phyloP scores from a whole-genome alignment of 2,797 vertebrate genomes.

The Ptychobarbus kaznakovi region DNA sequence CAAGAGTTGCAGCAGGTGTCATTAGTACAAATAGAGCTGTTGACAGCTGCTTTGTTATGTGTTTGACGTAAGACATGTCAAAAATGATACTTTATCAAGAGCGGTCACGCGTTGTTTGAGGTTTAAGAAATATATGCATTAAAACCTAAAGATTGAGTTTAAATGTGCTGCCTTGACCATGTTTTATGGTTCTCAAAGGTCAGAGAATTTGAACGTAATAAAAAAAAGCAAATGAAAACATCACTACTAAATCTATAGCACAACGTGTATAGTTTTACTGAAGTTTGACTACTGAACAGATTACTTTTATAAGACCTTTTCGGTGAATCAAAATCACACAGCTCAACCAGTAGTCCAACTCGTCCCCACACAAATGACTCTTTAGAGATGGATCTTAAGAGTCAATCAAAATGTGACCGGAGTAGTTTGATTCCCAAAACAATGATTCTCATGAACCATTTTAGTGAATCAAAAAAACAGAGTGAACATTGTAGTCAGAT shows the following conservation, averaged over 20 bases:
- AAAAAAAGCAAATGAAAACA: background rate
- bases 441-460: background rate
- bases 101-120: background rate
- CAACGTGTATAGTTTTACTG: background rate
- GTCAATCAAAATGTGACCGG: background rate
- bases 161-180: background rate
- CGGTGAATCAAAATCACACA: background rate
- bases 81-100: conserved; percentile 35
- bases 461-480: background rate
- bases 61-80: conserved; percentile 16
- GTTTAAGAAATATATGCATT: background rate
- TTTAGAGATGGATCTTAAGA: background rate
- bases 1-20: conserved; percentile 16
- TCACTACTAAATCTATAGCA: background rate
- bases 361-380: background rate
- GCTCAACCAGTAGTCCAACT: background rate
- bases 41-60: conserved; percentile 18
- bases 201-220: background rate
- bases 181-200: background rate
- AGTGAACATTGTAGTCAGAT: background rate
- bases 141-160: background rate
- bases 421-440: background rate
- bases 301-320: background rate
- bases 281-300: background rate
- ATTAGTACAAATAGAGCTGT: conserved; percentile 33